Evolutionary conservation across 2,797 vertebrate species (phyloP).

Genomic region (Tapera naevia): DNA sequence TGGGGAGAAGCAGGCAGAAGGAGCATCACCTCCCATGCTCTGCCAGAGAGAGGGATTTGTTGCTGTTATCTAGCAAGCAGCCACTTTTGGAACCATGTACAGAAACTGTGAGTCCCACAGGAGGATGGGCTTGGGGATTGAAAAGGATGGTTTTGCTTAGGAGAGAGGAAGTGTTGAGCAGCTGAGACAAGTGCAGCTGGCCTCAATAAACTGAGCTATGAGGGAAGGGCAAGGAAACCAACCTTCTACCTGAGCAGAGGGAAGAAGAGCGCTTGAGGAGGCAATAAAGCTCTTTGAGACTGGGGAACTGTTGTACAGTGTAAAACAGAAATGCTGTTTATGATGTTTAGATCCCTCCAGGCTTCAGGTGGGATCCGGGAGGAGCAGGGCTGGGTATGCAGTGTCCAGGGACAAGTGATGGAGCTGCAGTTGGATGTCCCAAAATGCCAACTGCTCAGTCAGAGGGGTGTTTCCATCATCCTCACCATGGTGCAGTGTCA

Average conservation of each 20-base stretch:
- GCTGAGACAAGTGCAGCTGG: not conserved
- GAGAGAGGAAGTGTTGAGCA: not conserved
- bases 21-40: not conserved
- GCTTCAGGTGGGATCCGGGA: not conserved
- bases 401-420: fast-evolving
- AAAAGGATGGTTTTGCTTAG: not conserved
- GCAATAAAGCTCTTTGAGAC: not conserved
- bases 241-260: not conserved
- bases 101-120: not conserved
- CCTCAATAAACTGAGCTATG: not conserved
- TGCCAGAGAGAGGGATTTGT: not conserved
- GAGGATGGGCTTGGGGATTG: not conserved
- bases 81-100: fast-evolving
- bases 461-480: not conserved
- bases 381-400: not conserved
- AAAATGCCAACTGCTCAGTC: fast-evolving
- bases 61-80: not conserved
- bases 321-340: not conserved
- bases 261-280: not conserved
- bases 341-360: not conserved
- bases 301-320: not conserved
- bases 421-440: not conserved
- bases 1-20: not conserved
- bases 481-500: fast-evolving
- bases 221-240: not conserved